A percentile compares a stretch with the other conserved stretches of the same genome.
phyloP scores from a whole-genome alignment of 2,113 vertebrate species.

The Chaetodon trifascialis region DNA sequence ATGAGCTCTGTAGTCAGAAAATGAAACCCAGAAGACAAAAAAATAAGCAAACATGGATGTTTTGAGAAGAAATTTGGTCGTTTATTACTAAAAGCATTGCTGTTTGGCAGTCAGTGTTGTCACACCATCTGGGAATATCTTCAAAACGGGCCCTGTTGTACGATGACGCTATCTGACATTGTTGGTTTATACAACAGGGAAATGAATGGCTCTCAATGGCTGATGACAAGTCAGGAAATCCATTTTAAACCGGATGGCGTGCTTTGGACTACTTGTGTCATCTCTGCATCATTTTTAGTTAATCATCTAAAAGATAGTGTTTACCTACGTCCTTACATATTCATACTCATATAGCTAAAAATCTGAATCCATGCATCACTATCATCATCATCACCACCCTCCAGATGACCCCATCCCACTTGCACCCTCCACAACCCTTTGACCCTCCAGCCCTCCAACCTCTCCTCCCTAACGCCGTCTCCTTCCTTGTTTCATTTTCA shows the following conservation, averaged over 20 bases:
- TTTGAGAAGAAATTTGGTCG: background rate
- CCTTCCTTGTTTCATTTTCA: constrained; percentile 82
- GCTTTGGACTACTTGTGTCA: background rate
- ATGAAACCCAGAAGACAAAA: constrained; percentile 6
- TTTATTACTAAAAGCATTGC: background rate
- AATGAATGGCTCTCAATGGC: background rate
- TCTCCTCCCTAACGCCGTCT: constrained; percentile 51
- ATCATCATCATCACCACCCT: constrained; percentile 34
- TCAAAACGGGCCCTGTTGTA: background rate
- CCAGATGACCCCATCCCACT: constrained; percentile 50
- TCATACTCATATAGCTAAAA: constrained; percentile 2
- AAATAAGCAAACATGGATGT: background rate
- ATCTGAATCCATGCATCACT: constrained; percentile 17
- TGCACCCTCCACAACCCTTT: constrained; percentile 18
- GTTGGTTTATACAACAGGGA: constrained; percentile 2
- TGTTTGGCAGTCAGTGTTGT: background rate
- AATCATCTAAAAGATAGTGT: background rate
- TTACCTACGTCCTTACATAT: background rate
- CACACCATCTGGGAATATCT: background rate
- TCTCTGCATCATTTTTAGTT: background rate
- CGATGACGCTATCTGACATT: constrained; percentile 2
- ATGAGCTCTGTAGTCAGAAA: background rate
- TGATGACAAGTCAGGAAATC: background rate
- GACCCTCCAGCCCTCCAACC: constrained; percentile 40
- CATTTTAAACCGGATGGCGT: background rate